Evolutionary conservation across 2,888 invertebrate genomes (phyloP).

Genomic region (Aleiodes testaceus): DNA sequence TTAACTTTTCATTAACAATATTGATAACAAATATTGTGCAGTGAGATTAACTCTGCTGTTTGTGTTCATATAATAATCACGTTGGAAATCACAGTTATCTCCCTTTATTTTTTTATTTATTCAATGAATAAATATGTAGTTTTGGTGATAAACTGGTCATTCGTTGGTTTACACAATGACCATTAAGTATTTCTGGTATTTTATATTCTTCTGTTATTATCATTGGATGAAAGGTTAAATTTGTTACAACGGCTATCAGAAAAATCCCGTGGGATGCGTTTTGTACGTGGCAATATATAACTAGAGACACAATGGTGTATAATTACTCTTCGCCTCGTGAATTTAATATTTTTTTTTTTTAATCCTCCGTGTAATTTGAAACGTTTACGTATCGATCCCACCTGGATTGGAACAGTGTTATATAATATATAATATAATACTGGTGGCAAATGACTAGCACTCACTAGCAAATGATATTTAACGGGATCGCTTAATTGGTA

Average conservation of each 20-base stretch:
- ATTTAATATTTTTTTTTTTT: conserved; percentile 21
- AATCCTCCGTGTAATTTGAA: background rate
- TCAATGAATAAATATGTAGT: background rate
- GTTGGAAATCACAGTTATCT: background rate
- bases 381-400: conserved; percentile 31
- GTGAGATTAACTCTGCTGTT: conserved; percentile 23
- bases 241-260: conserved; percentile 12
- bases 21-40: background rate
- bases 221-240: conserved; percentile 36
- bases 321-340: conserved; percentile 27
- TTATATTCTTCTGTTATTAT: conserved; percentile 7
- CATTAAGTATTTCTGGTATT: background rate
- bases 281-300: background rate
- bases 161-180: background rate
- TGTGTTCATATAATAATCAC: background rate
- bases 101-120: background rate
- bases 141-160: conserved; percentile 7
- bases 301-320: conserved; percentile 2
- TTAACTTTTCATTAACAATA: conserved; percentile 34
- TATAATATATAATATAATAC: conserved; percentile 17
- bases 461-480: conserved; percentile 34
- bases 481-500: conserved; percentile 32
- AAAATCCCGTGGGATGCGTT: conserved; percentile 37
- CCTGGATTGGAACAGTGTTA: conserved; percentile 2
- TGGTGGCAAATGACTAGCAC: background rate